Conservation (phyloP, 1,140 invertebrate species). For the Drosophila suzukii region DNA sequence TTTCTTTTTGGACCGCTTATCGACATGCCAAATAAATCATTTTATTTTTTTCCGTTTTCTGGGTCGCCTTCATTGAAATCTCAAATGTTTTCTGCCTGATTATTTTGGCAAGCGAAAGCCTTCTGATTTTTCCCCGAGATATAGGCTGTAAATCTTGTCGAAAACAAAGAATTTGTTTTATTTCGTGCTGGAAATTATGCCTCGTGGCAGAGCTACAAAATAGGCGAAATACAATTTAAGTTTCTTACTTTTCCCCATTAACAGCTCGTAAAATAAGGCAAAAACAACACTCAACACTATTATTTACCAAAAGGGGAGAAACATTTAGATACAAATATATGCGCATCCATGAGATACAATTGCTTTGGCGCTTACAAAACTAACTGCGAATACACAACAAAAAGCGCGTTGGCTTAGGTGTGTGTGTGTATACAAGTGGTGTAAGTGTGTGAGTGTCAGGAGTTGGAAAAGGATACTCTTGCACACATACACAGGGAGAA, state of each 20-base stretch:
- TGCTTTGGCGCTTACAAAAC: conserved; percentile 27
- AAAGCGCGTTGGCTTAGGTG: conserved; percentile 69
- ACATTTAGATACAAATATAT: conserved; percentile 21
- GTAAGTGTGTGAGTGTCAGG: conserved; percentile 14
- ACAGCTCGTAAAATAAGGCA: conserved; percentile 50
- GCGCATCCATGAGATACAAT: conserved; percentile 31
- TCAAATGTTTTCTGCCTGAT: conserved; percentile 63
- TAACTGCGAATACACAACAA: conserved; percentile 40
- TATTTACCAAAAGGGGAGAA: conserved; percentile 35
- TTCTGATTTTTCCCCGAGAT: conserved; percentile 60
- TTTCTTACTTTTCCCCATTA: conserved; percentile 30
- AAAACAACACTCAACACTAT: conserved; percentile 59
- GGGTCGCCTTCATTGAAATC: conserved; percentile 61
- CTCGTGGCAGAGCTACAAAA: conserved; percentile 5
- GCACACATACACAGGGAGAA: conserved; percentile 23
- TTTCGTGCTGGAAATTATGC: conserved; percentile 13
- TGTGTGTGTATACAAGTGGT: too few relatives aligned
- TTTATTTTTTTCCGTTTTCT: conserved; percentile 46
- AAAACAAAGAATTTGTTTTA: conserved; percentile 39
- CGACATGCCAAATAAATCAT: conserved; percentile 80
- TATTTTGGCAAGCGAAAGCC: conserved; percentile 66
- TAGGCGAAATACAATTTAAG: conserved; percentile 19
- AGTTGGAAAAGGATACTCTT: conserved; percentile 48
- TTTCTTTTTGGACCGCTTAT: conserved; percentile 73
- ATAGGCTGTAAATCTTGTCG: conserved; percentile 67